Base-by-base conservation (phyloP, 2,797 vertebrate species). In the Hippopotamyrus pictus region DNA sequence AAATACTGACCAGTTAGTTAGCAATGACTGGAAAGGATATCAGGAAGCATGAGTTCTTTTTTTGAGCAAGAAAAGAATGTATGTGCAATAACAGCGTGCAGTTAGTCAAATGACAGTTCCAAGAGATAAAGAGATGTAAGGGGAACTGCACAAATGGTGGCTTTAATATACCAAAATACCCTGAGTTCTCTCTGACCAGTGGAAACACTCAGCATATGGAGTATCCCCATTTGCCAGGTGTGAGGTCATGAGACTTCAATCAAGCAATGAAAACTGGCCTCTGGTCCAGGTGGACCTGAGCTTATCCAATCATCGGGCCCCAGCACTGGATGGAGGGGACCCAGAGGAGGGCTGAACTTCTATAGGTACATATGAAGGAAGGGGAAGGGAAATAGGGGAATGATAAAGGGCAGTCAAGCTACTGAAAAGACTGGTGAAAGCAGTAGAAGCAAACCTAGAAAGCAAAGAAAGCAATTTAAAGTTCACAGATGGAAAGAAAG, bases 241-340 rank as follows among this genome's bases (percentile, higher is more conserved):
- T 86, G 12, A 46, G 59, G 54, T 50, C 50, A 86, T n/a, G 51
- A 89, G 65, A 82, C 46, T 59, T 14, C 4, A 84, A 85, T 53
- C 22, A 76, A 89, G 50, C 84, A 87, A 89, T 59, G 14, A 37
- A n/a, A 57, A 85, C n/a, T 22, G 25, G 62, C 11, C 48, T 29
- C 12, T 48, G 14, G 57, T 22, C 41, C 19, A 53, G 90, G 73
- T 89, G 82, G 79, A 91, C 73, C 65, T 33, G 73, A 92, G 79
- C 90, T 92, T 94, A 90, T 91, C 93, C 91, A 94, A 62, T 94
- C 93, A 94, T 93, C 92, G 91, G 90, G 90, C 91, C 90, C 90
- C 89, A 90, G 90, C 90, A 11, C 22, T 89, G 88, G 83, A 79
- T 73, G 91, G 91, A 92, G 89, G 84, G 91, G 90, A 76, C 54